Base-by-base conservation (phyloP, 2,888 invertebrate genomes). In the Ichneumoninae sp. region DNA sequence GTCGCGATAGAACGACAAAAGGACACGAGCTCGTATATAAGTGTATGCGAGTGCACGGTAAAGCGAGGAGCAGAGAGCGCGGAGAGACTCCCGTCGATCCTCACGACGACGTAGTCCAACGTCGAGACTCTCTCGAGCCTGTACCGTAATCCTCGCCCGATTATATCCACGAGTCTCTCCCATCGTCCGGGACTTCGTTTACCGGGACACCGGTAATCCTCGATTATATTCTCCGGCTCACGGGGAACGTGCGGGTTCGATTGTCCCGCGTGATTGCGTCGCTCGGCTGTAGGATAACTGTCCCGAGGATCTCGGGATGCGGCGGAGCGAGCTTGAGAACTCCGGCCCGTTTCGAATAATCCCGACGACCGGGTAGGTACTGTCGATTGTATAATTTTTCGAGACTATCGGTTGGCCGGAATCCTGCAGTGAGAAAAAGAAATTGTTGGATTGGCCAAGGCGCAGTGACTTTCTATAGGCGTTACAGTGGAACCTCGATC, bases 261-360 rank as follows among this genome's bases (percentile, higher is more conserved):
- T 80, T 73, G 68, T 81, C 22, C 47, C 16, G 50, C n/a, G 69
- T 47, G 44, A 65, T 78, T 71, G 80, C 74, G 80, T 81, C 80
- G 66, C 57, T 81, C 47, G 22, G 13, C 74, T 68, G 74, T 74
- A 63, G 63, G 70, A 73, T 73, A 74, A 76, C 44, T 65, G 57
- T 80, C 71, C n/a, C 30, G 33, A 16, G n/a, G 7, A 13, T 68
- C 22, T 57, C 33, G 30, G 16, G n/a, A 52, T 47, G 2, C 63
- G 63, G 13, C 7, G 30, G n/a, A 44, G 26, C 60, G 60, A n/a
- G 73, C 57, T 60, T 26, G 13, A 60, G 36, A 60, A 7, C 22
- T 26, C n/a, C 6, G n/a, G 22, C 6, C 19, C 3, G n/a, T 40
- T 22, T 54, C 44, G 30, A 33, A 57, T 71, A 57, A 40, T 71